These are phyloP conservation scores for Gephyroberyx darwinii DNA, from an alignment of 2,797 vertebrate genomes.

Conservation along the genomic window DNA sequence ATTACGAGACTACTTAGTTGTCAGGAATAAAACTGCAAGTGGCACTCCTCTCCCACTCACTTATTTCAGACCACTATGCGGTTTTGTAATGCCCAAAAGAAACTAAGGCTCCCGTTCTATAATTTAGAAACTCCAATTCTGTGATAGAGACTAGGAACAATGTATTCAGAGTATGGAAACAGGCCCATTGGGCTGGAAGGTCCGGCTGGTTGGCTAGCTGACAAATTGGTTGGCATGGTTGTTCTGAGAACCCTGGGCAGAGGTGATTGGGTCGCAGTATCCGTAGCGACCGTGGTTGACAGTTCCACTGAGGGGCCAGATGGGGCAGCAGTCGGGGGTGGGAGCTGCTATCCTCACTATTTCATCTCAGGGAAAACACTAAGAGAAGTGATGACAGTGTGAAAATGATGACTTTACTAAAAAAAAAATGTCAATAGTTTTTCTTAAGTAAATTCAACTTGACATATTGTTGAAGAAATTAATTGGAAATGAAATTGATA, in stretches of 20 bases:
- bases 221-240: conserved; percentile 67
- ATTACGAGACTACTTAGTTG: neutral
- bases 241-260: conserved; percentile 66
- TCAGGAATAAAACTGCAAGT: neutral
- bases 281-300: conserved; percentile 53
- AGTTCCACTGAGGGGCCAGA: conserved; percentile 68
- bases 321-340: conserved; percentile 65
- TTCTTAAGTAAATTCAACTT: neutral
- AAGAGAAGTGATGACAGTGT: conserved; percentile 18
- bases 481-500: neutral
- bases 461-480: neutral
- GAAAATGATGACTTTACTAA: conserved; percentile 21
- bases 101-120: neutral
- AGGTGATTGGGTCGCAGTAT: conserved; percentile 67
- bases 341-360: conserved; percentile 34
- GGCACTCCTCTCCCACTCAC: neutral
- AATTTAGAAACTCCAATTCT: neutral
- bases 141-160: conserved; percentile 26
- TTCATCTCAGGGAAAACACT: conserved; percentile 45
- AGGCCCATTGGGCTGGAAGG: conserved; percentile 14
- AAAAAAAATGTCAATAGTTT: neutral
- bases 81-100: neutral
- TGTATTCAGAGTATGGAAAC: conserved; percentile 43
- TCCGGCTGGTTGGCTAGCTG: conserved; percentile 60
- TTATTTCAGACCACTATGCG: neutral